Base-by-base conservation (phyloP, 2,888 invertebrate genomes). In the Acleris laterana region DNA sequence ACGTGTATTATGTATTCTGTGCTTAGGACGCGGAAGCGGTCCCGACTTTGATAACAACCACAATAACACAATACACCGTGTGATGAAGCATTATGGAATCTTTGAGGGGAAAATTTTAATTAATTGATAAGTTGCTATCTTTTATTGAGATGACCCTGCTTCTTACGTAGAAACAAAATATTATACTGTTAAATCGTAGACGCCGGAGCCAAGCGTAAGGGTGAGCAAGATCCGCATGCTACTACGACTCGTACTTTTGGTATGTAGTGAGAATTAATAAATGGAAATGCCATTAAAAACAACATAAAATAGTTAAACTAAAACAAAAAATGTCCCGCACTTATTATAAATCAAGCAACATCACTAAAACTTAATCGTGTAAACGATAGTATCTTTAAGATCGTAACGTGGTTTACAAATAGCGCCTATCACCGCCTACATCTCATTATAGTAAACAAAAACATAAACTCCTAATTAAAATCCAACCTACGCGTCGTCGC, bases 391-490 rank as follows among this genome's bases (percentile, higher is more conserved):
- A 57, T 51, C 44, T 38, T 51, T 22, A 20, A 52, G 46, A 13
- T 51, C 46, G 46, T 65, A 61, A 57, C 61, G 28, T n/a, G 20
- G 55, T 17, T 46, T 62, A 66, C 61, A 66, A 57, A 56, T 51
- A 61, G 46, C 32, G 50, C 32, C 51, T 66, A 66, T 61, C 65
- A 65, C 51, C 61, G 42, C 55, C 49, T 42, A 56, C 61, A 66
- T 62, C 66, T 62, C 57, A 66, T 61, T 65, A 65, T 56, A 60
- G 48, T 62, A 66, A 62, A 66, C 62, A 66, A 61, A 65, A 66
- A 66, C 62, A 66, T 66, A 66, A 62, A 66, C 51, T 57, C 51
- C 81, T 82, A 85, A 88, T 88, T 87, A 85, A 84, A 84, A 78
- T 73, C 46, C 84, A 71, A 78, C 89, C 88, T 84, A 89, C 88